Evolutionary conservation across 2,888 invertebrate genomes (phyloP), one percentile per base, ranked within the genome.

Genomic region (Chloromyia formosa): DNA sequence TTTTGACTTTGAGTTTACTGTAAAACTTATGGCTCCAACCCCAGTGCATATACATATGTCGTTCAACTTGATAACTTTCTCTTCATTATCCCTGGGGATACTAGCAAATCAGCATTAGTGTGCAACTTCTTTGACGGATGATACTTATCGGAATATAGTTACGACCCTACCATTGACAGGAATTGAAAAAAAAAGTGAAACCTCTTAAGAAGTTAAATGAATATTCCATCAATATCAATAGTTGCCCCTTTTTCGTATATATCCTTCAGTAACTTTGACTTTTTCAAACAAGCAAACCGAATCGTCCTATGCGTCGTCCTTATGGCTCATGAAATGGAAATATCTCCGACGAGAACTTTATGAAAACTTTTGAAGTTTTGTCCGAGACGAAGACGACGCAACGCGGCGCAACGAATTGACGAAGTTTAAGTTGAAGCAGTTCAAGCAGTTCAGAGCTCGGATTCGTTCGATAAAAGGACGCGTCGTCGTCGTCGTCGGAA

Each of bases 191-290:
- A 45, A 45, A 66, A 66, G 66, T 49, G 45, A 66, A 66, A 66
- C 66, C 49, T 49, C 20, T 66, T 45, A 22, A 66, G 66, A 42
- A 66, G 42, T 45, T 42, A 45, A 49, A 66, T 49, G 66, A 49
- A 66, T 66, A 35, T 42, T 49, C 49, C 66, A 49, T 66, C 66
- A 66, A 66, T 66, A 66, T 66, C 35, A 35, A 35, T 45, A 66
- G 66, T 66, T 45, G 66, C 49, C 27, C 27, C 66, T 22, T 66
- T n/a, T 66, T 40, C 45, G 45, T 22, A 49, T 3, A 35, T 12
- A n/a, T 49, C 12, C 49, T 49, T 49, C 27, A 7, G 27, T 35
- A 35, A 35, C 27, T 35, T 35, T 35, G 27, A 35, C 27, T 35
- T 35, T 2, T 35, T 35, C 27, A 35, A 35, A 7, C 27, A 35